Evolutionary conservation across 2,797 vertebrate genomes (phyloP).

Genomic region (Spinibarbus caldwelli): DNA sequence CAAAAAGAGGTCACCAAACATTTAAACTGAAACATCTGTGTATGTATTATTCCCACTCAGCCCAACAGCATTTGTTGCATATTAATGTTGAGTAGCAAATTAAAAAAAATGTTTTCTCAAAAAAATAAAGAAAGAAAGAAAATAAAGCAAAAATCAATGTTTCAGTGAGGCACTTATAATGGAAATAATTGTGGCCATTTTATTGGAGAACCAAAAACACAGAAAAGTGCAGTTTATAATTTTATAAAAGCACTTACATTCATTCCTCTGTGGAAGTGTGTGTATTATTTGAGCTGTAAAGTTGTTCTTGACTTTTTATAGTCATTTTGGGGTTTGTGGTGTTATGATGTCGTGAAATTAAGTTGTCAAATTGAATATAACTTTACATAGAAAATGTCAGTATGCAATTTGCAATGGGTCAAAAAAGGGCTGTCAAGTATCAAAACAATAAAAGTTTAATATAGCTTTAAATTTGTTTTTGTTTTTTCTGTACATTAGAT

Average conservation of each 20-base stretch:
- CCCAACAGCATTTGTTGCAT: not conserved
- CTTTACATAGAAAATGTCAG: not conserved
- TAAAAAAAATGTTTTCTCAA: not conserved
- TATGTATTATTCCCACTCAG: not conserved
- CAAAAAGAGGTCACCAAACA: slow-evolving; percentile 25
- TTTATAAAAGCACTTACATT: not conserved
- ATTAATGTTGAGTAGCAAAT: not conserved
- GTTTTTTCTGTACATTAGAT: not conserved
- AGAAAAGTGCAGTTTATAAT: not conserved
- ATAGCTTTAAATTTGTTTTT: not conserved
- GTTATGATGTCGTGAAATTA: not conserved
- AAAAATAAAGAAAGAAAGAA: not conserved
- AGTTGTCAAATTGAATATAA: not conserved
- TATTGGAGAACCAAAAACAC: too few relatives aligned
- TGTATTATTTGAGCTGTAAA: not conserved
- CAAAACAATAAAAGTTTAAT: not conserved
- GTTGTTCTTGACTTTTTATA: not conserved
- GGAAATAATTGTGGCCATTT: not conserved
- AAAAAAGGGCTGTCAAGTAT: not conserved
- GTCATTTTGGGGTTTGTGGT: not conserved
- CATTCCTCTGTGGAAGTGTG: not conserved
- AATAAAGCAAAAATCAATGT: not conserved
- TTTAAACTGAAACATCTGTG: slow-evolving; percentile 9
- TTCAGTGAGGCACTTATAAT: not conserved
- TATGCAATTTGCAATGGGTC: not conserved